These are phyloP conservation scores for Indri indri DNA, from an alignment of 2,113 vertebrate genomes.

Conservation along the genomic window DNA sequence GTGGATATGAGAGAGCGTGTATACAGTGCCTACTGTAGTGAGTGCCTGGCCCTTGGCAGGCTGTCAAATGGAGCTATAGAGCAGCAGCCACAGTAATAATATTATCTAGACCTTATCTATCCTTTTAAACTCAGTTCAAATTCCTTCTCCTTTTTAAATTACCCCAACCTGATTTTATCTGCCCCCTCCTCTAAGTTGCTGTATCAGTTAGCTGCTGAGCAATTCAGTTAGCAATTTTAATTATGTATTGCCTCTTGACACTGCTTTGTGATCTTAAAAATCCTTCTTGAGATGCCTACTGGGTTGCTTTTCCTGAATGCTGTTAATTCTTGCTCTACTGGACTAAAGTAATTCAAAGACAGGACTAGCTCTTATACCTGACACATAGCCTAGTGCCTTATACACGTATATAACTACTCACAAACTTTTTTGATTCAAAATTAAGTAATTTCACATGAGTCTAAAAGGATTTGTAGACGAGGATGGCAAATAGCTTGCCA, in stretches of 20 bases:
- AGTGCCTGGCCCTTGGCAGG: background rate
- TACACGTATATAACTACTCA: background rate
- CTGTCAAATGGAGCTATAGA: background rate
- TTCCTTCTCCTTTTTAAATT: conserved; percentile 56
- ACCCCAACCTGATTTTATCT: conserved; percentile 34
- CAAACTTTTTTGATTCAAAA: background rate
- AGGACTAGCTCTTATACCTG: background rate
- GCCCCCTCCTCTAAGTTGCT: background rate
- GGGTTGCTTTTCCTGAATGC: background rate
- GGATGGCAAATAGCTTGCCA: background rate
- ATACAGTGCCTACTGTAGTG: background rate
- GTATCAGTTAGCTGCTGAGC: conserved; percentile 16
- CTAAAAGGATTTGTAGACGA: background rate
- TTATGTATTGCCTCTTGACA: background rate
- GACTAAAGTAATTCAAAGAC: background rate
- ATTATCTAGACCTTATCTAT: background rate
- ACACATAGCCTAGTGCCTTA: background rate
- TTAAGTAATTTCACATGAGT: background rate
- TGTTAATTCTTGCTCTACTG: background rate
- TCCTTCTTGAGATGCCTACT: background rate
- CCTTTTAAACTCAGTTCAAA: conserved; percentile 50
- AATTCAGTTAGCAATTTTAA: conserved; percentile 42
- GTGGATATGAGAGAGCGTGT: too few species aligned
- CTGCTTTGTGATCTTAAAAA: conserved; percentile 17
- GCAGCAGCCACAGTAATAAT: background rate